Evolutionary conservation across 1,140 invertebrate species (phyloP), one percentile per base, ranked within the genome.

Genomic region (Zaprionus davidi): DNA sequence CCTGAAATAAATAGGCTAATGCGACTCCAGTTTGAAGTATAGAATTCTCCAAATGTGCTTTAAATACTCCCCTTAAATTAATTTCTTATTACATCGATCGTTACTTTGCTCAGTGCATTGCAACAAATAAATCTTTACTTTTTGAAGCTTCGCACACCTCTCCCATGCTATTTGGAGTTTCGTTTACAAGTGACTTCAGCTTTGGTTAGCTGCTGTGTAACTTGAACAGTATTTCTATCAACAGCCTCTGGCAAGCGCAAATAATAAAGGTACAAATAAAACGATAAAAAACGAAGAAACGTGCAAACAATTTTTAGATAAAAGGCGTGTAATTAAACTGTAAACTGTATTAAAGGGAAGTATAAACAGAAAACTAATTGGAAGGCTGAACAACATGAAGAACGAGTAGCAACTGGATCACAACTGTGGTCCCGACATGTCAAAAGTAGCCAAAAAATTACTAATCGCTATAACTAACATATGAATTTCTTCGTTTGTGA

Each of bases 311-410:
- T 72, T 36, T 22, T 26, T 13, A 38, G 71, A 67, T 76, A 58
- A 49, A 65, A 71, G 57, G 74, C 55, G 58, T 66, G n/a, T 72
- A 68, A 73, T 68, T 79, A 64, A 78, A 36, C 62, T 71, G 78
- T 55, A 55, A 75, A 75, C 74, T 75, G 59, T 31, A 75, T 36
- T 58, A 46, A 65, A 46, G 46, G 31, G 15, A 31, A 68, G 53
- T 66, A 49, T 22, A 78, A 78, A 74, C 59, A 53, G n/a, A 9
- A 34, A 73, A 60, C 58, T 59, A 69, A 60, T 73, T 73, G 68
- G 60, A 34, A 36, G 13, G 20, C 46, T 64, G 13, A 34, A 26
- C 31, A 63, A 34, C 13, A 15, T 2, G 24, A 15, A 22, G 28
- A 55, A 34, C 5, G 36, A 41, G 26, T 22, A 34, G 22, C 7